A percentile compares a stretch with the other conserved stretches of the same genome.
Evolutionary conservation across 2,888 invertebrate species (phyloP).

Genomic region (Toxonevra muliebris): DNA sequence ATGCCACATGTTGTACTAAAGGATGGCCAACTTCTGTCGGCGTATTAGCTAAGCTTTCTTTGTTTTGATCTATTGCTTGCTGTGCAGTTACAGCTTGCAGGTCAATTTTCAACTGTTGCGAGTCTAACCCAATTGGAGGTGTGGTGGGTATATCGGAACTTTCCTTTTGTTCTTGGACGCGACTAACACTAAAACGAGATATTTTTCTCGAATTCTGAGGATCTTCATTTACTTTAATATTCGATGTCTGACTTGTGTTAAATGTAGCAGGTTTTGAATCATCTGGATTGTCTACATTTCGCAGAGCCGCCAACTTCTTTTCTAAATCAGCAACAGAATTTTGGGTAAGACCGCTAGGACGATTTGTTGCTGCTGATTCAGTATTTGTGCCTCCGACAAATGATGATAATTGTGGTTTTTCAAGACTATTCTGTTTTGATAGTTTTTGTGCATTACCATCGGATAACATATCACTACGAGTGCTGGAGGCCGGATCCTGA

Average conservation of each 20-base stretch:
- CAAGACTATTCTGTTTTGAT: slow-evolving; percentile 57
- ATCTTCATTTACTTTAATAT: slow-evolving; percentile 46
- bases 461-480: slow-evolving; percentile 37
- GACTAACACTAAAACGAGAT: slow-evolving; percentile 58
- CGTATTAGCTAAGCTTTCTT: slow-evolving; percentile 51
- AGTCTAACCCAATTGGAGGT: slow-evolving; percentile 14
- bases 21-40: slow-evolving; percentile 50
- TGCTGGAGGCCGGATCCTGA: slow-evolving; percentile 28
- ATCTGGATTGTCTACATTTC: slow-evolving; percentile 56
- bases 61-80: slow-evolving; percentile 34
- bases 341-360: slow-evolving; percentile 45
- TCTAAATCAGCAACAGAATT: slow-evolving; percentile 68
- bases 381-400: slow-evolving; percentile 29
- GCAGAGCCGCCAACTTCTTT: slow-evolving; percentile 69
- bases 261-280: slow-evolving; percentile 41
- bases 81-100: slow-evolving; percentile 23
- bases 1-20: slow-evolving; percentile 47
- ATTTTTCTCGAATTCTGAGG: slow-evolving; percentile 49
- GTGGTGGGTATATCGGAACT: slow-evolving; percentile 14
- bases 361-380: slow-evolving; percentile 35
- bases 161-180: slow-evolving; percentile 53
- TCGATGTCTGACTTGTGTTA: slow-evolving; percentile 9
- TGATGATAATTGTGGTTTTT: slow-evolving; percentile 43
- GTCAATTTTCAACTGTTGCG: slow-evolving; percentile 26
- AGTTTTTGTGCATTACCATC: slow-evolving; percentile 45